phyloP scores from a whole-genome alignment of 2,113 vertebrate species.

The Mesoclemmys tuberculata region DNA sequence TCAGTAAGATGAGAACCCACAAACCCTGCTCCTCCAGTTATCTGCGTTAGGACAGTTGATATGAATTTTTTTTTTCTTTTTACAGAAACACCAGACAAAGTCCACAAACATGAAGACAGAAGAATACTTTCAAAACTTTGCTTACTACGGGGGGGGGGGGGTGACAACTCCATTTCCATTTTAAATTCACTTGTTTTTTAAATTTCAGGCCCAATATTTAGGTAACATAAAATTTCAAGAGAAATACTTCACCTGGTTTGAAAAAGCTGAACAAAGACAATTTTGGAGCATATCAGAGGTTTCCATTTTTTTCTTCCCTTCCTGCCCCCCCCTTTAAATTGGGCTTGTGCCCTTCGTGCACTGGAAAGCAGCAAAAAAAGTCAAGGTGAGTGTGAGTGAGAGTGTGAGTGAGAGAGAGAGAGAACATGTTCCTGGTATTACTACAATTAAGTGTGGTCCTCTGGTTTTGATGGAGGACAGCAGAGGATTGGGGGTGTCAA shows the following conservation, averaged over 20 bases:
- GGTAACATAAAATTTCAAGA: conserved; percentile 6
- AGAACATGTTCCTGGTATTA: neutral
- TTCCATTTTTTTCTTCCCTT: neutral
- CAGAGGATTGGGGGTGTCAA: neutral
- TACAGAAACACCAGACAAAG: conserved; percentile 72
- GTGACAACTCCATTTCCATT: conserved; percentile 52
- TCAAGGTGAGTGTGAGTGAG: too few species aligned
- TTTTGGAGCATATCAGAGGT: neutral
- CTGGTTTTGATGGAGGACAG: neutral
- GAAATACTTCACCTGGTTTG: neutral
- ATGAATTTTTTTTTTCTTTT: conserved; percentile 74
- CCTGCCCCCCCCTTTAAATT: neutral
- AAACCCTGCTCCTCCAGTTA: conserved; percentile 97
- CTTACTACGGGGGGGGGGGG: conserved; percentile 36
- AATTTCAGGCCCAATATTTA: neutral
- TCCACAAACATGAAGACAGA: conserved; percentile 72
- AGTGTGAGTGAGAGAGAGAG: neutral
- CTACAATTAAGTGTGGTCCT: neutral
- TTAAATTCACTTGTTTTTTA: neutral
- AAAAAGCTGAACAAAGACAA: neutral
- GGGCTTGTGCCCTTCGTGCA: conserved; percentile 44
- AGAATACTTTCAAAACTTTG: conserved; percentile 45
- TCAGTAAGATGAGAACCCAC: conserved; percentile 98
- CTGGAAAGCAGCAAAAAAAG: neutral
- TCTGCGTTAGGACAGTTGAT: conserved; percentile 81